phyloP scores from a whole-genome alignment of 2,797 vertebrate genomes.

The Bryconaethiops microstoma region DNA sequence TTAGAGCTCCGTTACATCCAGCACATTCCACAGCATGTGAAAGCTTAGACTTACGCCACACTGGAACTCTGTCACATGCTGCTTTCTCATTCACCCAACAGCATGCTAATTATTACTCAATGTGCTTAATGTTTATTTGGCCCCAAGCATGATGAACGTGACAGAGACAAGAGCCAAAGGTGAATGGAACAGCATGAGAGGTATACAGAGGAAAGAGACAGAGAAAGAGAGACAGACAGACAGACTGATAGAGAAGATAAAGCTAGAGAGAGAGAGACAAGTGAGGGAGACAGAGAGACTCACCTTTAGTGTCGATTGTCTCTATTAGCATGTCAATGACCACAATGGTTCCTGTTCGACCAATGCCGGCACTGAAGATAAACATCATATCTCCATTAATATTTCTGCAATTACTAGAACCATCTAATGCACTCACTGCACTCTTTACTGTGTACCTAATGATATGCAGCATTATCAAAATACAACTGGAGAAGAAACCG shows the following conservation, averaged over 20 bases:
- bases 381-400: conserved; percentile 10
- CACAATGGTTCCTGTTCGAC: conserved; percentile 94
- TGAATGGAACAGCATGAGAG: not conserved
- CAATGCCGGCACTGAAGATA: conserved; percentile 90
- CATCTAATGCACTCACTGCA: not conserved
- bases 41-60: not conserved
- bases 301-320: conserved; percentile 87
- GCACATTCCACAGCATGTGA: conserved; percentile 14
- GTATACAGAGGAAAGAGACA: no score
- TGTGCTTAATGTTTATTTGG: not conserved
- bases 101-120: not conserved
- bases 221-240: not conserved
- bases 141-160: not conserved
- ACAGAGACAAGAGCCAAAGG: not conserved
- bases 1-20: not conserved
- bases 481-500: not conserved
- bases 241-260: not conserved
- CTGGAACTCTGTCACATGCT: not conserved
- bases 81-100: no score
- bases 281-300: conserved; percentile 49
- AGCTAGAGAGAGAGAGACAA: not conserved
- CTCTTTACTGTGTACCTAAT: not conserved
- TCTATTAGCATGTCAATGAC: conserved; percentile 96
- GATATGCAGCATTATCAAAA: not conserved
- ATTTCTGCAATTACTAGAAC: not conserved